Evolutionary conservation across 2,888 invertebrate genomes (phyloP), one percentile per base, ranked within the genome.

Genomic region (Chloromyia formosa): DNA sequence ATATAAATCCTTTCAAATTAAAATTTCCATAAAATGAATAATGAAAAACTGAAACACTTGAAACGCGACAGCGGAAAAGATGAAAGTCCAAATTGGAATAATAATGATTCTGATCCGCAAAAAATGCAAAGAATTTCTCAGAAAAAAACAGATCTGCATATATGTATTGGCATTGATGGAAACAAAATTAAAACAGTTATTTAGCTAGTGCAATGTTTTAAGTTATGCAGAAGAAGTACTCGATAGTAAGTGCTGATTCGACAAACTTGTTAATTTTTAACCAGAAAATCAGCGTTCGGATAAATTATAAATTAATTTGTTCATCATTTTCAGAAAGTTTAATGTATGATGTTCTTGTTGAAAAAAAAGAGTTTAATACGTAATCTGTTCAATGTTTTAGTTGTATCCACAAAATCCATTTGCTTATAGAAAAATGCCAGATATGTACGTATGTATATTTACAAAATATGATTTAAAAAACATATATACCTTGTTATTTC

Each of bases 191-290:
- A 49, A 49, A 12, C 12, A 49, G 16, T 5, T 7, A 49, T 49
- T 49, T 49, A 49, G 16, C 12, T 49, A 49, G 49, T 49, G 49
- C 49, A 49, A 49, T 49, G 12, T 49, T 49, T 49, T 49, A 49
- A 12, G 49, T 49, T 49, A 12, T 42, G 42, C 42, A 12, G 12
- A 9, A 42, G 42, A 42, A 42, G 42, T 9, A 42, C 42, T n/a
- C n/a, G n/a, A n/a, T n/a, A n/a, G n/a, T n/a, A n/a, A n/a, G n/a
- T n/a, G n/a, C n/a, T n/a, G n/a, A n/a, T n/a, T n/a, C n/a, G n/a
- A n/a, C n/a, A n/a, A n/a, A n/a, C n/a, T n/a, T n/a, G n/a, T n/a
- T n/a, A n/a, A n/a, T n/a, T n/a, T n/a, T n/a, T n/a, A n/a, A n/a
- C n/a, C n/a, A n/a, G n/a, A n/a, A n/a, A n/a, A n/a, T n/a, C n/a